These are phyloP conservation scores for Acleris emargana DNA, from an alignment of 2,888 invertebrate genomes.

Conservation along the genomic window DNA sequence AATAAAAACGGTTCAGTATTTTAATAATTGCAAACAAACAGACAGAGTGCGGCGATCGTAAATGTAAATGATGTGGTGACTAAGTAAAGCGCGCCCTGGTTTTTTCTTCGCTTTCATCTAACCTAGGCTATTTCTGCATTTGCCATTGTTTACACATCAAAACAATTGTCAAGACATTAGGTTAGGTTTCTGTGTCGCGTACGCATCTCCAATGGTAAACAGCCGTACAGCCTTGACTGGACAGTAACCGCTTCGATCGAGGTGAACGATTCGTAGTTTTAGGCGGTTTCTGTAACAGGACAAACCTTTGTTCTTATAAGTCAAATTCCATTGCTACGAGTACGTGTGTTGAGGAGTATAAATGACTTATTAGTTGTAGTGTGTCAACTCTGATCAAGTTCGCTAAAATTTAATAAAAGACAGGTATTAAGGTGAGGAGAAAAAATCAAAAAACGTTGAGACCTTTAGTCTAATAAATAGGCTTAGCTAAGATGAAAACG, in stretches of 20 bases:
- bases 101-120: conserved; percentile 27
- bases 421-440: too few relatives aligned
- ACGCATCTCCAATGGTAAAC: conserved; percentile 56
- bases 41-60: too few relatives aligned
- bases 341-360: too few relatives aligned
- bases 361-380: too few relatives aligned
- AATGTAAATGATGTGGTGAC: background rate
- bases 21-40: too few relatives aligned
- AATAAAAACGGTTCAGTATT: too few relatives aligned
- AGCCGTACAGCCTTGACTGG: conserved; percentile 57
- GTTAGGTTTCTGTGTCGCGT: conserved; percentile 57
- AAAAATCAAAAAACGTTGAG: too few relatives aligned
- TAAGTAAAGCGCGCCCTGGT: conserved; percentile 14
- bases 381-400: too few relatives aligned
- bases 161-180: conserved; percentile 47
- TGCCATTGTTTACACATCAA: conserved; percentile 44
- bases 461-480: too few relatives aligned
- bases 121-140: conserved; percentile 12
- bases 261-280: conserved; percentile 48
- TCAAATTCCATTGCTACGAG: conserved; percentile 9
- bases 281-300: conserved; percentile 51
- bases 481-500: too few relatives aligned
- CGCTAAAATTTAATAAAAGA: too few relatives aligned
- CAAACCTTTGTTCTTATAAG: conserved; percentile 31
- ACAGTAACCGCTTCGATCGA: conserved; percentile 49